These are phyloP conservation scores for Gyrodactylus salaris DNA, from an alignment of 1,140 invertebrate genomes.

Conservation along the genomic window DNA sequence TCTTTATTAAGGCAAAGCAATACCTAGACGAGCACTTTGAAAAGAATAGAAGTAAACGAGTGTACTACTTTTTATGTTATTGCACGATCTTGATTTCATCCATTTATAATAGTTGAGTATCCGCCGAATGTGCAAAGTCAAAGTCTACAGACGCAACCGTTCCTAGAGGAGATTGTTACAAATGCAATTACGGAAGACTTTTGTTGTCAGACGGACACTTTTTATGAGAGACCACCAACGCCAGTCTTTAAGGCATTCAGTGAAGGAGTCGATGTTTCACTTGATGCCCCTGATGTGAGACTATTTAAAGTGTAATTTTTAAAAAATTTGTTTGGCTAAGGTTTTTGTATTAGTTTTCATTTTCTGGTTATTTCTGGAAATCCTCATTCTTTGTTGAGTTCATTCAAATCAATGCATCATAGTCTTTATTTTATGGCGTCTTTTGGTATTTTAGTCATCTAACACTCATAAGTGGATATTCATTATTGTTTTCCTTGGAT, in stretches of 20 bases:
- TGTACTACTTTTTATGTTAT: no score
- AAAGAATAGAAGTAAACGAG: no score
- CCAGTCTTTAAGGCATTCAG: not conserved
- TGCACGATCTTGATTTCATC: no score
- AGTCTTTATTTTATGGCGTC: not conserved
- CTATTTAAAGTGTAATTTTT: not conserved
- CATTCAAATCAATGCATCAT: not conserved
- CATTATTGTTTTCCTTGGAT: no score
- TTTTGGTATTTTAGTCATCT: not conserved
- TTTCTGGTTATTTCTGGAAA: no score
- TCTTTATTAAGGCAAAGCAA: no score
- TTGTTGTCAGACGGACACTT: not conserved
- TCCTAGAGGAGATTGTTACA: not conserved
- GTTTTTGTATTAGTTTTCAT: not conserved
- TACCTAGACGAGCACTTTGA: no score
- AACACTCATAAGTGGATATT: no score
- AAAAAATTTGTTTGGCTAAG: not conserved
- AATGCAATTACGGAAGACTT: not conserved
- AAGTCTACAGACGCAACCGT: not conserved
- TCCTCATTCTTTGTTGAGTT: no score
- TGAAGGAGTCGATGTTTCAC: not conserved
- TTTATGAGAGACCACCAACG: not conserved
- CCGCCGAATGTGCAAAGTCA: no score
- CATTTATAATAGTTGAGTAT: no score
- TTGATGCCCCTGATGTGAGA: not conserved